Evolutionary conservation across 2,888 invertebrate genomes (phyloP), one percentile per base, ranked within the genome.

Genomic region (Atethmia centrago): DNA sequence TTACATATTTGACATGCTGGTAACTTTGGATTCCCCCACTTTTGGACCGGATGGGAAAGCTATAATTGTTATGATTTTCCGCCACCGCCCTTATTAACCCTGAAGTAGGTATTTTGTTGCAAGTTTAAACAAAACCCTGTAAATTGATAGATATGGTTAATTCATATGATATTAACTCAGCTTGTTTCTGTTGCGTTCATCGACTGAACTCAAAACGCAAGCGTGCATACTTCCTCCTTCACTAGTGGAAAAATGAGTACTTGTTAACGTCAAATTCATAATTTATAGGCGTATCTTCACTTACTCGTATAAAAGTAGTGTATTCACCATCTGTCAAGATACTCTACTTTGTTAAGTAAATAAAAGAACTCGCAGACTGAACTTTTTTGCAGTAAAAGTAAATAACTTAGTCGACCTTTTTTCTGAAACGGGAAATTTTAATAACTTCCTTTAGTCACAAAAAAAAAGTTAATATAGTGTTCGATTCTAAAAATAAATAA

Each of bases 221-320:
- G 74, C 61, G 49, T 45, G 73, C 49, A 49, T 21, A 21, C 31
- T 59, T 59, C 49, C 49, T 42, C n/a, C 10, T 16, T 42, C 25
- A 51, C 31, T 45, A 45, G 21, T 42, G 28, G 25, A 31, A 71
- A 71, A 49, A 42, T 31, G 28, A 49, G 55, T 71, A 70, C 47
- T 36, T 55, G 25, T 47, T 70, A 28, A 31, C 51, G 14, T 67
- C 40, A 49, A 65, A 40, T 42, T 70, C n/a, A 28, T 47, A 56
- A 71, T 47, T 45, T 55, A 71, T n/a, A 45, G 71, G 3, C 16
- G 71, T 28, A 71, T 28, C n/a, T n/a, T n/a, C n/a, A n/a, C n/a
- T n/a, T n/a, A n/a, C n/a, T n/a, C n/a, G n/a, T n/a, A n/a, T n/a
- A n/a, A n/a, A n/a, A n/a, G n/a, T n/a, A n/a, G n/a, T n/a, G n/a